These are phyloP conservation scores for Platycheirus rosarum DNA, from an alignment of 2,888 invertebrate genomes.

Conservation along the genomic window DNA sequence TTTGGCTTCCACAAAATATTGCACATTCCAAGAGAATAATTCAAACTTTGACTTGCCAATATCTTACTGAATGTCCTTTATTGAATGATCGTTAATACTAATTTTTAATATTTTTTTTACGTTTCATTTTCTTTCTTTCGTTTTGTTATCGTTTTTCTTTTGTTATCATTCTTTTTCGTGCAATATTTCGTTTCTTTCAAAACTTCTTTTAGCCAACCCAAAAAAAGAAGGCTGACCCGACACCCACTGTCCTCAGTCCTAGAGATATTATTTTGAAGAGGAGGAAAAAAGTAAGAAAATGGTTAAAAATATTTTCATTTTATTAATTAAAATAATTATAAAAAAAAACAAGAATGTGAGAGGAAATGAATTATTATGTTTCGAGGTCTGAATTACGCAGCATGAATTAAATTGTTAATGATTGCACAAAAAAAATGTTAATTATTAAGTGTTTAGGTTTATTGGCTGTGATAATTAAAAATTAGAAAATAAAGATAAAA, in stretches of 20 bases:
- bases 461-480: constrained; percentile 55
- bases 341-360: neutral
- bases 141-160: constrained; percentile 26
- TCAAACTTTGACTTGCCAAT: constrained; percentile 23
- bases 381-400: constrained; percentile 58
- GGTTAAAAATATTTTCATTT: constrained; percentile 20
- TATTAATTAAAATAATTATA: constrained; percentile 15
- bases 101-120: constrained; percentile 43
- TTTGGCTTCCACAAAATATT: constrained; percentile 58
- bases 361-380: constrained; percentile 23
- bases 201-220: constrained; percentile 73
- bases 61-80: constrained; percentile 52
- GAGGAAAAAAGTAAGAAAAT: constrained; percentile 76
- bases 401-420: constrained; percentile 55
- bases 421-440: constrained; percentile 47
- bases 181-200: constrained; percentile 58
- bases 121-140: constrained; percentile 26
- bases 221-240: constrained; percentile 75
- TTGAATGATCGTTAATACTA: constrained; percentile 66
- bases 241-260: constrained; percentile 76
- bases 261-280: constrained; percentile 77
- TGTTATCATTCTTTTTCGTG: constrained; percentile 40
- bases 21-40: constrained; percentile 50
- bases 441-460: constrained; percentile 31
- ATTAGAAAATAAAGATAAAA: constrained; percentile 3